phyloP scores from a whole-genome alignment of 2,113 vertebrate genomes.

The Pleuronectes platessa region DNA sequence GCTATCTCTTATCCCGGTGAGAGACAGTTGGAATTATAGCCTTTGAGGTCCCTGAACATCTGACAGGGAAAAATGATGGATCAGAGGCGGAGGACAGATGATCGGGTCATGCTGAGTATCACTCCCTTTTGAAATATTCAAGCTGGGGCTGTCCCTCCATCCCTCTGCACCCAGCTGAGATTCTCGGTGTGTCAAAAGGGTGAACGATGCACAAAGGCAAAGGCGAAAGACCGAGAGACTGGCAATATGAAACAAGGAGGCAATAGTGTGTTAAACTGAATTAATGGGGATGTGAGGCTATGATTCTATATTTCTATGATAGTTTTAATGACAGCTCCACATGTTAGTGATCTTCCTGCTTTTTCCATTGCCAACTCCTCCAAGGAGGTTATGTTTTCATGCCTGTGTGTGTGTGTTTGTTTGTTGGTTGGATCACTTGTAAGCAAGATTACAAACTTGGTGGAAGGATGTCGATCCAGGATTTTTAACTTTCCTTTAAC shows the following conservation, averaged over 20 bases:
- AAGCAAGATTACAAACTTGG: too few species aligned
- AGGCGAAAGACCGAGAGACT: too few species aligned
- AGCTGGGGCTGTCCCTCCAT: conserved; percentile 39
- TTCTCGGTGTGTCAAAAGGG: conserved; percentile 47
- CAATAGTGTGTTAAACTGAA: not conserved
- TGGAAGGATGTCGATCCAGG: too few species aligned
- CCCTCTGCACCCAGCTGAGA: conserved; percentile 22
- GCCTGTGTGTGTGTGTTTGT: too few species aligned
- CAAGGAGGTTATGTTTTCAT: too few species aligned
- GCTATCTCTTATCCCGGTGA: conserved; percentile 45
- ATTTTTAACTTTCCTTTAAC: too few species aligned
- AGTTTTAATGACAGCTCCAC: too few species aligned
- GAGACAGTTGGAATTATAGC: conserved; percentile 43
- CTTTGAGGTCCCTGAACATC: conserved; percentile 19
- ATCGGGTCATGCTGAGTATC: conserved; percentile 63
- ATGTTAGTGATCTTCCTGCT: too few species aligned
- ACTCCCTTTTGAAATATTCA: conserved; percentile 75
- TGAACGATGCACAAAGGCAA: conserved; percentile 25
- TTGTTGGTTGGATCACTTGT: too few species aligned
- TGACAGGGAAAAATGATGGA: conserved; percentile 59
- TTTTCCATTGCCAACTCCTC: too few species aligned
- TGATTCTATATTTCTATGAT: too few species aligned
- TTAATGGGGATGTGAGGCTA: too few species aligned
- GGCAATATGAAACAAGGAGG: not conserved
- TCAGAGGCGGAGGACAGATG: conserved; percentile 54